Percentiles rank a stretch among this genome's conserved stretches.
phyloP scores from a whole-genome alignment of 2,797 vertebrate genomes.

The Allobates femoralis region DNA sequence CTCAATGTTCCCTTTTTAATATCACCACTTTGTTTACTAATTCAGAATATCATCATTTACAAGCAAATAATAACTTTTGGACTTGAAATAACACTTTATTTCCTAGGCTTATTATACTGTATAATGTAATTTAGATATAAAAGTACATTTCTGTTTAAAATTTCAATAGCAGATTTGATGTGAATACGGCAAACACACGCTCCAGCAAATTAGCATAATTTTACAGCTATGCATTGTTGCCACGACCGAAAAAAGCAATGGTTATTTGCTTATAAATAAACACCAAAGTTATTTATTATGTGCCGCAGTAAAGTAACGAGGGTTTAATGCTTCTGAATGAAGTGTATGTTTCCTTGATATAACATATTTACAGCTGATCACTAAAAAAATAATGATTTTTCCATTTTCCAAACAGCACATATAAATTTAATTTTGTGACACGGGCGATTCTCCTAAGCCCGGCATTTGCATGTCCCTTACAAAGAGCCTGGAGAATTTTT shows the following conservation, averaged over 20 bases:
- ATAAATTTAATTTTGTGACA: constrained; percentile 48
- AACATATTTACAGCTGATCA: constrained; percentile 38
- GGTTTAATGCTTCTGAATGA: constrained; percentile 43
- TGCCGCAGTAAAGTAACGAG: constrained; percentile 37
- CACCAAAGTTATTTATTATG: constrained; percentile 42
- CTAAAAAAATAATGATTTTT: constrained; percentile 42
- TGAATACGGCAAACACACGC: constrained; percentile 13
- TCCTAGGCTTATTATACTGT: not conserved
- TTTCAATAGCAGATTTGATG: constrained; percentile 21
- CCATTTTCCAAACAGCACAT: constrained; percentile 24
- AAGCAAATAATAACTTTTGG: not conserved
- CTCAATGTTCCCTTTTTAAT: not conserved
- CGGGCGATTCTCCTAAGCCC: constrained; percentile 8
- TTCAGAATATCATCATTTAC: not conserved
- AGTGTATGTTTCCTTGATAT: constrained; percentile 31
- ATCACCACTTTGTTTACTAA: not conserved
- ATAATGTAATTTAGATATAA: constrained; percentile 1
- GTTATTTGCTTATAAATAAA: constrained; percentile 52
- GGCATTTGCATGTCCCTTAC: constrained; percentile 44
- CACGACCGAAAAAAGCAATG: not conserved
- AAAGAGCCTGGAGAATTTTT: constrained; percentile 60
- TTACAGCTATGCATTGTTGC: constrained; percentile 12
- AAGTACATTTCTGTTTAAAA: constrained; percentile 37
- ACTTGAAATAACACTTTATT: not conserved
- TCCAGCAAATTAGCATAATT: constrained; percentile 37